These are phyloP conservation scores for Anadara kagoshimensis DNA, from an alignment of 1,140 invertebrate genomes.

Conservation along the genomic window DNA sequence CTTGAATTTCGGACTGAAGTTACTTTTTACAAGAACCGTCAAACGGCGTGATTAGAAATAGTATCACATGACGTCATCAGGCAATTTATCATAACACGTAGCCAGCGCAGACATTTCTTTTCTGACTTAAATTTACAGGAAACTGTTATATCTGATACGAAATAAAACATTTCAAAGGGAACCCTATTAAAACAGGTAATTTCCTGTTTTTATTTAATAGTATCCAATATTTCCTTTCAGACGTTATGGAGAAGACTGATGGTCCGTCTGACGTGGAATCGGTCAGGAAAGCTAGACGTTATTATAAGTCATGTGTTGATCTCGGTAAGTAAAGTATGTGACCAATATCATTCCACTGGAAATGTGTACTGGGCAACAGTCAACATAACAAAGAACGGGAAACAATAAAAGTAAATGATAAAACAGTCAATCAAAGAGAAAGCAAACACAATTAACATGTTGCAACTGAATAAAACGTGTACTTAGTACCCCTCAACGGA, in stretches of 20 bases:
- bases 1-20: too few relatives aligned
- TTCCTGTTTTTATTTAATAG: too few relatives aligned
- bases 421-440: neutral
- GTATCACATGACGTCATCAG: too few relatives aligned
- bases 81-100: too few relatives aligned
- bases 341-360: neutral
- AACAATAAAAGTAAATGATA: neutral
- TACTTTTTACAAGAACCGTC: too few relatives aligned
- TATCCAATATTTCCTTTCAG: constrained; percentile 28
- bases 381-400: neutral
- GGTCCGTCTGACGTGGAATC: constrained; percentile 81
- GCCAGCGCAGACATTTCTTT: too few relatives aligned
- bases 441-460: neutral
- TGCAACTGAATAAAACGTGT: too few relatives aligned
- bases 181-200: neutral
- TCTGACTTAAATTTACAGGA: neutral
- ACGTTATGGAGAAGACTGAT: constrained; percentile 82
- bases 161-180: neutral
- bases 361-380: neutral
- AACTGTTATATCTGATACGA: neutral
- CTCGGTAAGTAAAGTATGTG: constrained; percentile 77
- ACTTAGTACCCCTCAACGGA: too few relatives aligned
- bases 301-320: constrained; percentile 89
- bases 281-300: constrained; percentile 86
- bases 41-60: too few relatives aligned